Conservation (phyloP, 2,888 invertebrate species). For the Meloe dianella region DNA sequence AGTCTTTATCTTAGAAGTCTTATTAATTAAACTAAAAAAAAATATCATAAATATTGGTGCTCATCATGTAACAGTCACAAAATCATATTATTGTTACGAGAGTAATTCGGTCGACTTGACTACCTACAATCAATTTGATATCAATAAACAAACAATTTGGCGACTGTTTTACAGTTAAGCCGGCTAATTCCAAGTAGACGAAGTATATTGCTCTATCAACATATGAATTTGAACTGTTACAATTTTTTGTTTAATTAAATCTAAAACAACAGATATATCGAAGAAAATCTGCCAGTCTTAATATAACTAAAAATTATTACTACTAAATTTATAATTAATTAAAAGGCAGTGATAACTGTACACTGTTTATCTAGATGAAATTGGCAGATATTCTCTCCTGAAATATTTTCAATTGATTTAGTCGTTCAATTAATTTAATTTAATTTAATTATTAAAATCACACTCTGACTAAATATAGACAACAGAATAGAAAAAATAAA, state of each 20-base stretch:
- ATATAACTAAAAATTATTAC: conserved; percentile 44
- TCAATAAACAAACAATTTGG: background rate
- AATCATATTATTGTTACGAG: background rate
- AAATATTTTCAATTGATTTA: no score
- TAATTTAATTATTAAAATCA: conserved; percentile 45
- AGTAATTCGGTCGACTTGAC: background rate
- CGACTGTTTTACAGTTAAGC: background rate
- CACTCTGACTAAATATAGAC: conserved; percentile 55
- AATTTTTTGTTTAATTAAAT: background rate
- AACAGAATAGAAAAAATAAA: conserved; percentile 25
- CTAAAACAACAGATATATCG: conserved; percentile 15
- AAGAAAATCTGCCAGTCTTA: conserved; percentile 49
- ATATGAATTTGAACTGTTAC: background rate
- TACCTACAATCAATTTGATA: background rate
- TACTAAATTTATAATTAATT: conserved; percentile 35
- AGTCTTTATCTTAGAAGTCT: conserved; percentile 48
- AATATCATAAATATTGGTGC: conserved; percentile 27
- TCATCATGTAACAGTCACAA: conserved; percentile 19
- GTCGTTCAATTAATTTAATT: no score
- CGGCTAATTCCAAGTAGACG: background rate
- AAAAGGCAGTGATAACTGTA: conserved; percentile 46
- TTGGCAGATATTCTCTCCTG: conserved; percentile 49
- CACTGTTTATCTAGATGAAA: conserved; percentile 34
- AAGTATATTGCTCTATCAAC: background rate
- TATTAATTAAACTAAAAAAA: conserved; percentile 35